phyloP scores from a whole-genome alignment of 2,797 vertebrate species.

The Salmo trutta region DNA sequence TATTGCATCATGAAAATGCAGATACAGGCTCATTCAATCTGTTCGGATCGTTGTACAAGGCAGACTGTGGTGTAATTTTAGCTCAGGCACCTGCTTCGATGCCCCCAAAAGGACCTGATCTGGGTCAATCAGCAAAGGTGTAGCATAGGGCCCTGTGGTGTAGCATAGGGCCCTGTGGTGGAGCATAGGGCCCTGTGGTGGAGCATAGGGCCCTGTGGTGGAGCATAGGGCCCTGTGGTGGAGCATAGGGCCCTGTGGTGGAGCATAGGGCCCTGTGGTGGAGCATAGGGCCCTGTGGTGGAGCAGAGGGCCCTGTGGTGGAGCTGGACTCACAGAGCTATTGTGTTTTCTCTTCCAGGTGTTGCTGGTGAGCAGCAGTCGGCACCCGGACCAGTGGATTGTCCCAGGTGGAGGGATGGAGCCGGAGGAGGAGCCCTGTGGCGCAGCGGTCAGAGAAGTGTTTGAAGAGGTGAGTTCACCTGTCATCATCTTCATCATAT shows the following conservation, averaged over 20 bases:
- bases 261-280: background rate
- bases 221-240: no score
- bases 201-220: no score
- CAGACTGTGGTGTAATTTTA: conserved; percentile 64
- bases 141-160: no score
- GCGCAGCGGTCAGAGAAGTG: conserved; percentile 93
- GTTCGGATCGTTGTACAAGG: conserved; percentile 43
- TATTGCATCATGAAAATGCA: conserved; percentile 45
- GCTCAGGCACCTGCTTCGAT: conserved; percentile 19
- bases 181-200: no score
- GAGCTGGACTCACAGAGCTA: background rate
- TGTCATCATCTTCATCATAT: background rate
- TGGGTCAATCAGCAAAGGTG: background rate
- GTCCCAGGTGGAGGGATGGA: conserved; percentile 98
- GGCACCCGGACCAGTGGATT: conserved; percentile 98
- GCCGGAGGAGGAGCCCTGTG: conserved; percentile 94
- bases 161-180: no score
- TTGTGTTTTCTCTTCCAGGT: conserved; percentile 72
- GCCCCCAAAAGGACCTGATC: background rate
- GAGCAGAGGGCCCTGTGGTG: background rate
- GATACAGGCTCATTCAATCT: conserved; percentile 55
- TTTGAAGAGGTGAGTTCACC: conserved; percentile 90
- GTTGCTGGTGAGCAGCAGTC: conserved; percentile 94
- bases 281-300: background rate
- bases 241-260: no score